Evolutionary conservation across 2,888 invertebrate species (phyloP).

Genomic region (Brenthis daphne): DNA sequence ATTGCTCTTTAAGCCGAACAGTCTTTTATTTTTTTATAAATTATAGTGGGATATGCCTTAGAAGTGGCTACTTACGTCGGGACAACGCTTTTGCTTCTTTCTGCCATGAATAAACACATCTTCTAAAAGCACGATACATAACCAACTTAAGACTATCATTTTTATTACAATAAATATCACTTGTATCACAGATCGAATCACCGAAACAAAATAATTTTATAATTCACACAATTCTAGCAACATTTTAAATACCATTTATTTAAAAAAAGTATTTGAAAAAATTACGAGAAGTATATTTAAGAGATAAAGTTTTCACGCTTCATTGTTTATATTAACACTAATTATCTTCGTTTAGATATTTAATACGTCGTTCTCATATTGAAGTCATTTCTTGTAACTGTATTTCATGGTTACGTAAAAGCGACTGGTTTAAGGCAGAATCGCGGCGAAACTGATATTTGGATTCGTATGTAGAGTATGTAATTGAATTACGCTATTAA

Average conservation of each 20-base stretch:
- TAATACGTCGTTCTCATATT: not conserved
- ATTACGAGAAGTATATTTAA: not conserved
- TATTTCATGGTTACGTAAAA: constrained; percentile 40
- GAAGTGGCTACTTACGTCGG: not conserved
- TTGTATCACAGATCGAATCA: constrained; percentile 58
- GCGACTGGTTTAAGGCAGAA: constrained; percentile 53
- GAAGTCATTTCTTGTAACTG: constrained; percentile 4
- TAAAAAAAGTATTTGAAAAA: too few relatives aligned
- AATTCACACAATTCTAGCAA: not conserved
- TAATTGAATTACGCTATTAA: constrained; percentile 1
- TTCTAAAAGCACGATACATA: constrained; percentile 52
- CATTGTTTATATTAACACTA: not conserved
- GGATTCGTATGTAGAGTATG: constrained; percentile 9
- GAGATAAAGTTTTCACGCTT: not conserved
- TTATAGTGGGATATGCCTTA: too few relatives aligned
- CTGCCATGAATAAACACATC: constrained; percentile 49
- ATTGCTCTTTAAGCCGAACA: too few relatives aligned
- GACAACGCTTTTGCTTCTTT: not conserved
- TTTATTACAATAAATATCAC: constrained; percentile 54
- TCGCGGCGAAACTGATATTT: constrained; percentile 41
- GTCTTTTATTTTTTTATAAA: not conserved
- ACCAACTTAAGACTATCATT: constrained; percentile 73
- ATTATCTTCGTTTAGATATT: not conserved
- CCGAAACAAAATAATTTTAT: not conserved
- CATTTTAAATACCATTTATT: not conserved